Evolutionary conservation across 2,797 vertebrate genomes (phyloP).

Genomic region (Sebastes diaconus): DNA sequence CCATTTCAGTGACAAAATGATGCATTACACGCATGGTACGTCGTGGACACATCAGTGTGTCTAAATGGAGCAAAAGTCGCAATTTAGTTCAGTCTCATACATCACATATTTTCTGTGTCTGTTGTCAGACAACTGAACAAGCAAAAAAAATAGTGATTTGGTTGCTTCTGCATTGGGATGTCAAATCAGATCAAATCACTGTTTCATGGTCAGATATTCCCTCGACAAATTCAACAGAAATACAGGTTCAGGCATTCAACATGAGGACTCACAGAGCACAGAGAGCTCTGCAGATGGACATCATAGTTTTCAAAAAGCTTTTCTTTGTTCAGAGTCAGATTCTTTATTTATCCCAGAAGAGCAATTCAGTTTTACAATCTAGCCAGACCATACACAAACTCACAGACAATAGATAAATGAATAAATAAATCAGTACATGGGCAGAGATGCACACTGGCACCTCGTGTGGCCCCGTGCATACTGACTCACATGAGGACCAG

Average conservation of each 20-base stretch:
- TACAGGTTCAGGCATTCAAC: background rate
- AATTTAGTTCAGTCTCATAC: fast-evolving
- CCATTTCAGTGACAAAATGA: background rate
- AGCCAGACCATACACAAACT: no score
- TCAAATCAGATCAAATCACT: background rate
- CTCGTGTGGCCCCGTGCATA: no score
- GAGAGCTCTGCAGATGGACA: background rate
- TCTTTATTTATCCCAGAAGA: no score
- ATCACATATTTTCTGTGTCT: background rate
- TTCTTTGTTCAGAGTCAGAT: no score
- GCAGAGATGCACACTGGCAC: no score
- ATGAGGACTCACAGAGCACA: background rate
- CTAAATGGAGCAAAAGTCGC: background rate
- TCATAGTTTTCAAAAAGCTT: background rate
- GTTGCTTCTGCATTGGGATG: background rate
- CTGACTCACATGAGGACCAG: no score
- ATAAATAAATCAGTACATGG: no score
- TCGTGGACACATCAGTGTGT: fast-evolving
- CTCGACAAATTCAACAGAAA: background rate
- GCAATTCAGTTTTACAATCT: no score
- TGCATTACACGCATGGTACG: background rate
- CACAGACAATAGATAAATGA: no score
- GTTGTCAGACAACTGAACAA: background rate
- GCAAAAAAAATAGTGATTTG: background rate
- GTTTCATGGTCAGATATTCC: background rate